Conservation (phyloP, 2,113 vertebrate genomes). For the Hemibagrus wyckioides region DNA sequence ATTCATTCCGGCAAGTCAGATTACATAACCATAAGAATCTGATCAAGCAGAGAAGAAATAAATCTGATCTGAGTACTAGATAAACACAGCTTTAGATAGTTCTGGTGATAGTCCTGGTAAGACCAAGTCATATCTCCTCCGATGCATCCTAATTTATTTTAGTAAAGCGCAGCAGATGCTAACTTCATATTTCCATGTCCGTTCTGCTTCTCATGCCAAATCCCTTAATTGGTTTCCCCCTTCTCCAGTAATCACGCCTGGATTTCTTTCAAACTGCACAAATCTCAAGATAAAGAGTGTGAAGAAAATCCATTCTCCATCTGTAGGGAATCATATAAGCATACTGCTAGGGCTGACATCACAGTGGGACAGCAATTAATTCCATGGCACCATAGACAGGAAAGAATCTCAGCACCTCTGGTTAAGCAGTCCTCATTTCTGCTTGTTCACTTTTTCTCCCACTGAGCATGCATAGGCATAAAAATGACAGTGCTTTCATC, state of each 20-base stretch:
- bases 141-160: background rate
- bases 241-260: conserved; percentile 30
- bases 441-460: conserved; percentile 65
- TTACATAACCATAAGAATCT: background rate
- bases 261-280: conserved; percentile 19
- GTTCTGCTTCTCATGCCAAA: conserved; percentile 54
- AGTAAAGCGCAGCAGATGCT: conserved; percentile 15
- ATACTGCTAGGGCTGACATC: conserved; percentile 21
- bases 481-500: conserved; percentile 63
- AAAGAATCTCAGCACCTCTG: conserved; percentile 25
- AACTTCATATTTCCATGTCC: conserved; percentile 28
- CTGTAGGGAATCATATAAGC: conserved; percentile 28
- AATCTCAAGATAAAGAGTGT: conserved; percentile 7
- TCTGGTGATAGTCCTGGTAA: background rate
- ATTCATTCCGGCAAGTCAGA: background rate
- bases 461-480: conserved; percentile 58
- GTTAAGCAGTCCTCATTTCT: background rate
- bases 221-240: conserved; percentile 68
- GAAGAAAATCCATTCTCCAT: conserved; percentile 17
- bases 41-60: background rate
- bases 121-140: background rate
- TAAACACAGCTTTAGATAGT: background rate
- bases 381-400: background rate
- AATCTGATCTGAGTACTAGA: background rate
- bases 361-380: conserved; percentile 39